Evolutionary conservation across 2,113 vertebrate genomes (phyloP).

Genomic region (Nothobranchius furzeri): DNA sequence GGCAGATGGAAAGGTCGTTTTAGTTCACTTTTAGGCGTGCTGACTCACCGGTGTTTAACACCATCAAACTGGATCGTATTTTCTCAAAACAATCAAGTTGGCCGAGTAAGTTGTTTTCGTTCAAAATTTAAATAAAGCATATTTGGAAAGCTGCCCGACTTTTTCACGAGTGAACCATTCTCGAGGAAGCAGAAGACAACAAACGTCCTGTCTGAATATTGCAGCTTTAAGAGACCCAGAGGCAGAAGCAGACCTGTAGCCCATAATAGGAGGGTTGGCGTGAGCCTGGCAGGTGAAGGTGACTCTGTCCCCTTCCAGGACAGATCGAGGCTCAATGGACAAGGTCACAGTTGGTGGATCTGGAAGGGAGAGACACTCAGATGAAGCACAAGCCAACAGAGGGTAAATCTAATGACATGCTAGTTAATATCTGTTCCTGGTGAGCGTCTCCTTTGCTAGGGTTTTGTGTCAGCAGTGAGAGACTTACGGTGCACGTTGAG

Average conservation of each 20-base stretch:
- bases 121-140: no score
- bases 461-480: not conserved
- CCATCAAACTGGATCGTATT: no score
- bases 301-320: constrained; percentile 90
- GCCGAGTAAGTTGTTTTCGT: no score
- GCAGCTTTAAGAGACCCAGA: not conserved
- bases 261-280: constrained; percentile 92
- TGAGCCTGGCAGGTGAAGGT: constrained; percentile 92
- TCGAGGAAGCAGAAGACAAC: no score
- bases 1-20: no score
- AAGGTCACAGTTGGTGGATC: constrained; percentile 91
- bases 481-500: constrained; percentile 93
- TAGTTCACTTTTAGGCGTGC: no score
- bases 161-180: no score
- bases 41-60: no score
- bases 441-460: not conserved
- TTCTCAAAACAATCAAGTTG: no score
- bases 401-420: no score
- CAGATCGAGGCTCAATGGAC: constrained; percentile 93
- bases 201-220: not conserved
- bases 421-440: no score
- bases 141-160: no score
- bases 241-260: constrained; percentile 84
- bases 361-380: constrained; percentile 51
- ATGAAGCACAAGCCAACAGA: not conserved